A percentile compares a stretch with the other conserved stretches of the same genome.
Conservation (phyloP, 2,797 vertebrate species). For the Hippocampus kuda region DNA sequence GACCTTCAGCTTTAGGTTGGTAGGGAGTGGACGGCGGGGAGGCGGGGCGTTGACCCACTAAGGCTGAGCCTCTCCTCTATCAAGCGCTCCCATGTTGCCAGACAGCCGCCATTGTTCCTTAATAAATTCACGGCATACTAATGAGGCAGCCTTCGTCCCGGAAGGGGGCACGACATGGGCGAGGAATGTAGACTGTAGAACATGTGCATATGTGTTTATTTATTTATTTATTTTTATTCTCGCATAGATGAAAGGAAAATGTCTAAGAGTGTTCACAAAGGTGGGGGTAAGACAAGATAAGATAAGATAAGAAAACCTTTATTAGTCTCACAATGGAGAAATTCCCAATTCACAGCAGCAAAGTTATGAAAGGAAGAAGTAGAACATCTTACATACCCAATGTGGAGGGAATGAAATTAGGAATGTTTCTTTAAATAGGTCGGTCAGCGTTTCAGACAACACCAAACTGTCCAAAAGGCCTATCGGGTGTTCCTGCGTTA, state of each 20-base stretch:
- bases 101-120: slow-evolving; percentile 63
- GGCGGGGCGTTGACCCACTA: slow-evolving; percentile 30
- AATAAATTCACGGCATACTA: slow-evolving; percentile 71
- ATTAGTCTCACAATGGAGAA: too few relatives aligned
- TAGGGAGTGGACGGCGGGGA: slow-evolving; percentile 32
- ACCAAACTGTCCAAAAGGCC: too few relatives aligned
- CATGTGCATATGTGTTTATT: slow-evolving; percentile 38
- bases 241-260: neutral
- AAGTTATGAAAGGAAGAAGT: too few relatives aligned
- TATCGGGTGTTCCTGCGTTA: too few relatives aligned
- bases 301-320: too few relatives aligned
- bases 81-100: slow-evolving; percentile 60
- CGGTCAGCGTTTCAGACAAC: too few relatives aligned
- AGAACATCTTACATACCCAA: too few relatives aligned
- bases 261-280: neutral
- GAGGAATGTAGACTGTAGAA: slow-evolving; percentile 29
- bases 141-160: slow-evolving; percentile 58
- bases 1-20: slow-evolving; percentile 57
- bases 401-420: slow-evolving; percentile 9
- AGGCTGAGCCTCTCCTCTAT: slow-evolving; percentile 54
- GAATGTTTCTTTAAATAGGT: neutral
- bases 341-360: too few relatives aligned
- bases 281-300: too few relatives aligned
- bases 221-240: neutral
- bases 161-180: slow-evolving; percentile 43